phyloP scores from a whole-genome alignment of 64 coral and sea anemone species.

The Dendrophyllia cribrosa region DNA sequence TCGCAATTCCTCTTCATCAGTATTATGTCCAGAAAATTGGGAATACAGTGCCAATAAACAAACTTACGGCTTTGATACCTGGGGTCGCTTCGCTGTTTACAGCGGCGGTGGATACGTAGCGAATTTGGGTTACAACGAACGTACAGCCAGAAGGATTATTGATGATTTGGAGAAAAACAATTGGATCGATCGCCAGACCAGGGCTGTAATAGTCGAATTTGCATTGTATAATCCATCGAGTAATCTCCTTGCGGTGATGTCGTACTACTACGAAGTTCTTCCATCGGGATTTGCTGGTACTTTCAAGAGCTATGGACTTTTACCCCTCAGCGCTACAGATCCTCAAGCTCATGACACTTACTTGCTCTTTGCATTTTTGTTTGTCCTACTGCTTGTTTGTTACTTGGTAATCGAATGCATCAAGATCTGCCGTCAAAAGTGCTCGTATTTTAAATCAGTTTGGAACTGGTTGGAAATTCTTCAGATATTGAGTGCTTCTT shows the following conservation, averaged over 20 bases:
- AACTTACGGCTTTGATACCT: not conserved
- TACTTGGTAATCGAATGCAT: not conserved
- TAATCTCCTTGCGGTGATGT: conserved; percentile 18
- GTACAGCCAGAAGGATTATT: conserved; percentile 11
- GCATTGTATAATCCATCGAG: conserved; percentile 35
- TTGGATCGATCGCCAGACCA: conserved; percentile 72
- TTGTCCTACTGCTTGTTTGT: conserved; percentile 22
- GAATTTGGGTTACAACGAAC: conserved; percentile 61
- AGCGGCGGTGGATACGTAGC: conserved; percentile 61
- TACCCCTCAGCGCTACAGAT: conserved; percentile 14
- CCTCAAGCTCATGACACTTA: not conserved
- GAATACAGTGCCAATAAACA: conserved; percentile 6
- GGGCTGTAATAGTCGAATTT: conserved; percentile 62
- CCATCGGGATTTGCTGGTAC: conserved; percentile 21
- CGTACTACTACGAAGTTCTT: conserved; percentile 37
- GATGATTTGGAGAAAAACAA: conserved; percentile 31
- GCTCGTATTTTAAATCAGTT: conserved; percentile 22
- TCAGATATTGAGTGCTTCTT: conserved; percentile 2
- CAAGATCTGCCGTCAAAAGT: conserved; percentile 34
- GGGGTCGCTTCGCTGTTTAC: conserved; percentile 29
- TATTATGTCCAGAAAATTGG: conserved; percentile 60
- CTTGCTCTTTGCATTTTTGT: not conserved
- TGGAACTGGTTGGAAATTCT: conserved; percentile 66
- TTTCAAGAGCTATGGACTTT: conserved; percentile 11
- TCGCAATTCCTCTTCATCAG: not conserved